Base-by-base conservation (phyloP, 1,140 invertebrate genomes). In the Camponotus vicinus region DNA sequence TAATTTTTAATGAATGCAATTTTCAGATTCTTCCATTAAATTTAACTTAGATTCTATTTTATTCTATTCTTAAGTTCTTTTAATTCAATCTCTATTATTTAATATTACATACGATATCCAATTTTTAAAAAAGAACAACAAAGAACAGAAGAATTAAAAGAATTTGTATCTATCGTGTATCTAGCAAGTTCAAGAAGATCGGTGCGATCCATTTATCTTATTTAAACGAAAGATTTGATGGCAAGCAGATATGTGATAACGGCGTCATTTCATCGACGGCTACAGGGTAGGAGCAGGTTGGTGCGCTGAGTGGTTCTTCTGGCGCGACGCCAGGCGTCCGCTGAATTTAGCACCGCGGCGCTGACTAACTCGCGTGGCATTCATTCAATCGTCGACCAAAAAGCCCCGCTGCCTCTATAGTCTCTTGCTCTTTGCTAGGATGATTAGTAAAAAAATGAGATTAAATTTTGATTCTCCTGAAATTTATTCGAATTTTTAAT, bases 281-380 rank as follows among this genome's bases (percentile, higher is more conserved):
- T 88, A 86, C 75, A 90, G 86, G 89, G 89, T 88, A 91, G 91
- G 90, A 94, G 93, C 94, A 95, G 94, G 94, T 95, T 95, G 94
- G 94, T 94, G 94, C 94, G 94, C 94, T 94, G 93, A 93, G 94
- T 95, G 94, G 94, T 95, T 95, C 92, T 93, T 91, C 92, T 95
- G 94, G 94, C 93, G n/a, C 73, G 79, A 83, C 59, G 94, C 94
- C 94, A 95, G 92, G 84, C 93, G 88, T 92, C 89, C 89, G 93
- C 93, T 92, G 92, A 93, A 95, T 95, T 95, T 95, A 95, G 95
- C 93, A 93, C 86, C 93, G 93, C 91, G 92, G 92, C 91, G 94
- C 94, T 95, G 95, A 95, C 95, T 95, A 95, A 95, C 94, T 92
- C 92, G 92, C 92, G 93, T 94, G 93, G 93, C 94, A 95, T 95